Base-by-base conservation (phyloP, 1,140 invertebrate species). In the Drosophila eugracilis region DNA sequence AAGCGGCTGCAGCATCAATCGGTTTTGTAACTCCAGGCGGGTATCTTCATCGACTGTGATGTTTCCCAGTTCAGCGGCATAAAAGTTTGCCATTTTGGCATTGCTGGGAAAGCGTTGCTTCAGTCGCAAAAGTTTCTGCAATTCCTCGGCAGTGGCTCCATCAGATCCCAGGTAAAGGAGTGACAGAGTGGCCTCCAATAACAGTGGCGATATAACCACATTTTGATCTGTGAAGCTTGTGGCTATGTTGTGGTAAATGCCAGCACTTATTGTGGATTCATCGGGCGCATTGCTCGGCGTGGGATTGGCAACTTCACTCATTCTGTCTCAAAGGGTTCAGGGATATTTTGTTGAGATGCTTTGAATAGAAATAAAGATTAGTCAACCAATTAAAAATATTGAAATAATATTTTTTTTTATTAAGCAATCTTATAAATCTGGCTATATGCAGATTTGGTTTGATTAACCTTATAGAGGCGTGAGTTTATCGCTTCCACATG, bases 11-110 rank as follows among this genome's bases (percentile, higher is more conserved):
- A 91, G 4, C 10, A 91, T 28, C 14, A 91, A 14, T 0, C 71
- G 70, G n/a, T 73, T 83, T 22, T 79, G 72, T 12, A 91, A 36
- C 42, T 74, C 57, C 3, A 91, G 45, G 3, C 74, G 52, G 7
- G 89, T 91, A 17, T 91, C 85, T 0, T 48, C 15, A 39, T 75
- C 69, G 3, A 47, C 42, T 1, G 75, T 78, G 4, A 74, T 73
- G 1, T 66, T 70, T 1, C 60, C 66, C 21, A 91, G 32, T 30
- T 84, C 73, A 0, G 66, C 52, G 10, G 89, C 89, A 76, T 69
- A 91, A 34, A 75, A 91, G 21, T 88, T 91, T 15, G 89, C 90
- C 90, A 91, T 91, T 70, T 91, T 91, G n/a, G 86, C 86, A 53
- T 91, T 91, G 58, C 75, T 91, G n/a, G 70, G 45, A 28, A 85